These are phyloP conservation scores for Polyommatus iphigenia DNA, from an alignment of 2,888 invertebrate species.

Conservation along the genomic window DNA sequence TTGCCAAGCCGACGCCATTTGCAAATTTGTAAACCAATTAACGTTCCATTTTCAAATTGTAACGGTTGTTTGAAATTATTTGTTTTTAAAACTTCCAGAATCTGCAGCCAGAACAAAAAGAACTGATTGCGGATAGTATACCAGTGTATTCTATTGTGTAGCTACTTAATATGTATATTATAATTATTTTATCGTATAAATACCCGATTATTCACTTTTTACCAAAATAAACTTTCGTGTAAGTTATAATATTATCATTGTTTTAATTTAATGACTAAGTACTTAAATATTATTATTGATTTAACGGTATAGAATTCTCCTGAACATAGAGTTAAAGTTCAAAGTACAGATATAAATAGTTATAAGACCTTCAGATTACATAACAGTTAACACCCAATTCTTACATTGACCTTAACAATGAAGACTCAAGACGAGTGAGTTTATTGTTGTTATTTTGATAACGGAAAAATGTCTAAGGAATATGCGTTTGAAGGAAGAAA, in stretches of 20 bases:
- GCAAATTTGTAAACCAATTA: not conserved
- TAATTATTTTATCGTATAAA: too few relatives aligned
- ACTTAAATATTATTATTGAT: too few relatives aligned
- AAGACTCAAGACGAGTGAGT: not conserved
- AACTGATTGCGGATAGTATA: not conserved
- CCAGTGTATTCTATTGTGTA: too few relatives aligned
- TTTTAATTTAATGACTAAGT: too few relatives aligned
- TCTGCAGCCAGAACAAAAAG: not conserved
- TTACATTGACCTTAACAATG: not conserved
- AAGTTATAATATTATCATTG: too few relatives aligned
- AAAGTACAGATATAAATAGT: not conserved
- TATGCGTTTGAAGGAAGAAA: not conserved
- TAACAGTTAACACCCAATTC: not conserved
- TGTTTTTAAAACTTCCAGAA: not conserved
- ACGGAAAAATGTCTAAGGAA: not conserved
- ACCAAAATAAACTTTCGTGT: too few relatives aligned
- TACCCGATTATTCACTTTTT: too few relatives aligned
- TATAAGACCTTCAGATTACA: not conserved
- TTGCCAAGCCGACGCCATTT: constrained; percentile 7
- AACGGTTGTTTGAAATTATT: not conserved
- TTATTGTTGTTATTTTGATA: not conserved
- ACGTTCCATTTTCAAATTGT: constrained; percentile 11
- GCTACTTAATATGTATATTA: too few relatives aligned
- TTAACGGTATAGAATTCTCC: not conserved
- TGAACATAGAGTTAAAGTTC: not conserved